A percentile compares a stretch with the other conserved stretches of the same genome.
These are phyloP conservation scores for Microtus ochrogaster DNA, from an alignment of 2,113 vertebrate species.

Conservation along the genomic window DNA sequence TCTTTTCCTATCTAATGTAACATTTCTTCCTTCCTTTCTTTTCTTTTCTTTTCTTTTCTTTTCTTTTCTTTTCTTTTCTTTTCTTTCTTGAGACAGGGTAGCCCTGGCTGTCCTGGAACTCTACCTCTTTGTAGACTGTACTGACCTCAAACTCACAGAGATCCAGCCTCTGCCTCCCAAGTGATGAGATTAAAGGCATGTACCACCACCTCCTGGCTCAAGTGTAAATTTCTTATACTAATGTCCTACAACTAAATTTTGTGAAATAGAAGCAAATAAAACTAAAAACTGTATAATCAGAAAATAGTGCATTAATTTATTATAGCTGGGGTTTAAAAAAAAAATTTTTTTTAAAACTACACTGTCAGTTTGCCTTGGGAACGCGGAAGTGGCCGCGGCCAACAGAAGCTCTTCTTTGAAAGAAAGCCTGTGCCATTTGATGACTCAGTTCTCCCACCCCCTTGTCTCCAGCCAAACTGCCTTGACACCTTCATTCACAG, in stretches of 20 bases:
- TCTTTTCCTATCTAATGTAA: constrained; percentile 5
- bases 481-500: constrained; percentile 36
- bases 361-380: not conserved
- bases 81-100: too few species aligned
- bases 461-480: constrained; percentile 22
- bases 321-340: not conserved
- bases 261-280: constrained; percentile 50
- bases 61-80: not conserved
- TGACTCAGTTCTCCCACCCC: constrained; percentile 60
- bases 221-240: constrained; percentile 26
- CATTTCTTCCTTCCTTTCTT: not conserved
- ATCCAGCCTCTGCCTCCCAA: not conserved
- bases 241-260: constrained; percentile 34
- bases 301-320: constrained; percentile 27
- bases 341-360: not conserved
- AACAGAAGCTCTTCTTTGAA: constrained; percentile 8
- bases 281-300: constrained; percentile 32
- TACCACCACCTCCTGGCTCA: not conserved
- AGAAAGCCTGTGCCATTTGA: not conserved
- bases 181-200: not conserved
- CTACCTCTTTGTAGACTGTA: not conserved
- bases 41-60: too few species aligned
- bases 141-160: not conserved
- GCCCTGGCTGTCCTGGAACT: not conserved
- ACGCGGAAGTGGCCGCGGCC: not conserved